Evolutionary conservation across 53 echinoderm and acorn worm genomes (phyloP), one percentile per base, ranked within the genome.

Genomic region (Mesocentrotus franciscanus): DNA sequence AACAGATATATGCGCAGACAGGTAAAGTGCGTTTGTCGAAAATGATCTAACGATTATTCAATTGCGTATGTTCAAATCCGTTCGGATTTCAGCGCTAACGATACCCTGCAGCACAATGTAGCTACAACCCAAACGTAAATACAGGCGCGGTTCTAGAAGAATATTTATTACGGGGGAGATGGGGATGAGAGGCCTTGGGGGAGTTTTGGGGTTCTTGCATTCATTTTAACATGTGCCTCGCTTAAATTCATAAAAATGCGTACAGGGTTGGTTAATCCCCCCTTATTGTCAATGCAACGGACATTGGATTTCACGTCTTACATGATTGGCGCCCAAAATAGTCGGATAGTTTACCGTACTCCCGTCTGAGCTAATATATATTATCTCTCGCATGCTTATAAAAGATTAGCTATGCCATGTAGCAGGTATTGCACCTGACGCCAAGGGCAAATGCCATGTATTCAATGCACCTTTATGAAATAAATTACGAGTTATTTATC

Each of bases 21-120:
- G 10, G 3, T 76, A 76, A 76, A 76, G 76, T 76, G 33, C 76
- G 29, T 76, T 30, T 76, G 76, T 76, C 76, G 33, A 33, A 76
- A 30, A 32, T 76, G 76, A 76, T 76, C 32, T 76, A 76, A 76
- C 30, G 76, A 76, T 76, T 76, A 76, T 76, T 76, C 76, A 13
- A 76, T 76, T 30, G n/a, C 76, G n/a, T 33, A 9, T 12, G 33
- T 76, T 64, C 11, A 30, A 27, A 9, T 27, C 30, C 29, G 30
- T 14, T 76, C 30, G 12, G 76, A 15, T 76, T 76, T 76, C 76
- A 76, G 14, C 30, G 33, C 15, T 13, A 24, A 76, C 27, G 76
- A 11, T 29, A 76, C 12, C 30, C n/a, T 29, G 33, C 30, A 15
- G 76, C 13, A 71, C 24, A 71, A n/a, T 76, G 76, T 68, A 24